Conservation (phyloP, 2,113 vertebrate species). For the Chaetorhynchus papuensis region DNA sequence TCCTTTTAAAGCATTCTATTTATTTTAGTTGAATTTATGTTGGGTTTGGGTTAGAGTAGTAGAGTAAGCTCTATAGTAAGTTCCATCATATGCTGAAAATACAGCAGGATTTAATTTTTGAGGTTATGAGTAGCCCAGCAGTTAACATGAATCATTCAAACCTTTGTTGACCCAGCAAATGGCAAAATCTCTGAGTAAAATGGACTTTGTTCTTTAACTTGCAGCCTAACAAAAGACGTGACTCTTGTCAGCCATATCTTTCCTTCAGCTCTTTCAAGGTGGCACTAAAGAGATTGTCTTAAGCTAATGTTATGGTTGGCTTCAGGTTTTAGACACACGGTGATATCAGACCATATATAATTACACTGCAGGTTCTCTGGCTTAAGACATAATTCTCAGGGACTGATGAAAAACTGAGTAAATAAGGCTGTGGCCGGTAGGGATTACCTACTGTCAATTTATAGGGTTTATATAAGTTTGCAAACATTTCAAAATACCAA, state of each 20-base stretch:
- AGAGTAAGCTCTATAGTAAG: not conserved
- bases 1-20: not conserved
- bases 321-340: not conserved
- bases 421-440: not conserved
- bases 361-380: not conserved
- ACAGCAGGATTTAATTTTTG: not conserved
- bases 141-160: not conserved
- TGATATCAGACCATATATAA: not conserved
- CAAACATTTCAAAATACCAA: slow-evolving; percentile 5
- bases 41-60: not conserved
- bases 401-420: slow-evolving; percentile 3
- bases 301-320: slow-evolving; percentile 9
- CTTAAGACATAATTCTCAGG: not conserved
- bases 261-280: not conserved
- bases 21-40: not conserved
- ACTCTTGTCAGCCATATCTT: not conserved
- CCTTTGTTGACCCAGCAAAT: not conserved
- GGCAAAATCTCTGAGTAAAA: not conserved
- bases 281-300: not conserved
- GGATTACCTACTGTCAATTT: not conserved
- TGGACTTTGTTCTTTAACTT: not conserved
- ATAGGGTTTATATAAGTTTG: not conserved
- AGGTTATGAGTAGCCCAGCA: not conserved
- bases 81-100: not conserved
- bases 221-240: not conserved